These are phyloP conservation scores for Anorthoa munda DNA, from an alignment of 2,888 invertebrate species.

Conservation along the genomic window DNA sequence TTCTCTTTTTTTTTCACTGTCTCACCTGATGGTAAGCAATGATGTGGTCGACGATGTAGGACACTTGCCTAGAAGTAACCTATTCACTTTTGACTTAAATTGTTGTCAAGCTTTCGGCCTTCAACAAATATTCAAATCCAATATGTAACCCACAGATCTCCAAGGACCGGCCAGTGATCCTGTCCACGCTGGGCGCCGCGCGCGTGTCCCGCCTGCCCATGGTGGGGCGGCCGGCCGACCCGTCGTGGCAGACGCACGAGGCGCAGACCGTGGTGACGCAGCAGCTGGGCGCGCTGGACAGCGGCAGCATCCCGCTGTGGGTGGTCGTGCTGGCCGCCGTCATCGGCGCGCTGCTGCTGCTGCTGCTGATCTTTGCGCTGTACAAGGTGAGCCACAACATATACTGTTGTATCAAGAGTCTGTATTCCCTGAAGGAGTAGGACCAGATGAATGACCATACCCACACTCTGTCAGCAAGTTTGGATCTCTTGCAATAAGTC, in stretches of 20 bases:
- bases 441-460: too few relatives aligned
- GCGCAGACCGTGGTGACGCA: slow-evolving; percentile 94
- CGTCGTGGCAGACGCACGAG: slow-evolving; percentile 92
- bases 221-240: slow-evolving; percentile 92
- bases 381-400: slow-evolving; percentile 95
- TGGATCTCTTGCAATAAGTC: too few relatives aligned
- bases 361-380: slow-evolving; percentile 94
- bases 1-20: too few relatives aligned
- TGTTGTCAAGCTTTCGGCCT: too few relatives aligned
- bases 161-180: slow-evolving; percentile 89
- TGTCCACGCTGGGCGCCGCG: slow-evolving; percentile 94
- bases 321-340: slow-evolving; percentile 96
- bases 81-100: too few relatives aligned
- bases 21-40: too few relatives aligned
- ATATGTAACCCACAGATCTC: slow-evolving; percentile 79
- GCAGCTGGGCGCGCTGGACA: slow-evolving; percentile 92
- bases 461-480: too few relatives aligned
- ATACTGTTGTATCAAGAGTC: too few relatives aligned
- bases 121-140: too few relatives aligned
- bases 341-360: slow-evolving; percentile 94
- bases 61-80: too few relatives aligned
- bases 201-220: slow-evolving; percentile 94
- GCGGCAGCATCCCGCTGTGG: slow-evolving; percentile 95
- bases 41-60: too few relatives aligned
- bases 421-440: too few relatives aligned